Evolutionary conservation across 2,113 vertebrate genomes (phyloP).

Genomic region (Rynchops niger): DNA sequence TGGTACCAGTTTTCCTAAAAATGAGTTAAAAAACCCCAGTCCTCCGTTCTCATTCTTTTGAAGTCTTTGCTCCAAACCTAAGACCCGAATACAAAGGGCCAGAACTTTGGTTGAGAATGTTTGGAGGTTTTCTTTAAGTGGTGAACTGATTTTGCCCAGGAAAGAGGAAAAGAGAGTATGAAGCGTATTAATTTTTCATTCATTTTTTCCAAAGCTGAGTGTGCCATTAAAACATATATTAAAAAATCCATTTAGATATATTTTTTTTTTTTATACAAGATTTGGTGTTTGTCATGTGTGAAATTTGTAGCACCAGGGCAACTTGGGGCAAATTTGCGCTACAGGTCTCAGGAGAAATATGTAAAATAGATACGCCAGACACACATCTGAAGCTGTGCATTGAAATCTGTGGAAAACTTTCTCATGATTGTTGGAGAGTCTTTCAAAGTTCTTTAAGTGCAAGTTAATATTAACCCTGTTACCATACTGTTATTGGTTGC

Average conservation of each 20-base stretch:
- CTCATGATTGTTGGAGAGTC: background rate
- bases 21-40: background rate
- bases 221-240: background rate
- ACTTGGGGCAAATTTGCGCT: background rate
- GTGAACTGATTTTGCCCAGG: background rate
- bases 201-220: background rate
- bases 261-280: background rate
- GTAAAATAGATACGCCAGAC: rapidly evolving
- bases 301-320: background rate
- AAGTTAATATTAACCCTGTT: background rate
- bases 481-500: background rate
- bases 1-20: constrained; percentile 65
- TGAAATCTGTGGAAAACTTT: background rate
- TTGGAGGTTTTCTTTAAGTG: background rate
- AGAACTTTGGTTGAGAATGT: background rate
- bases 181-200: background rate
- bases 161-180: background rate
- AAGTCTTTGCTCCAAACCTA: constrained; percentile 62
- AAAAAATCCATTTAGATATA: background rate
- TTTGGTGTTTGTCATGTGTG: rapidly evolving
- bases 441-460: background rate
- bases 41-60: constrained; percentile 54
- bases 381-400: background rate
- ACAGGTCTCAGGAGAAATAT: background rate
- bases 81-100: constrained; percentile 47